Evolutionary conservation across 1,140 invertebrate genomes (phyloP), one percentile per base, ranked within the genome.

Genomic region (Platyscapa corneri): DNA sequence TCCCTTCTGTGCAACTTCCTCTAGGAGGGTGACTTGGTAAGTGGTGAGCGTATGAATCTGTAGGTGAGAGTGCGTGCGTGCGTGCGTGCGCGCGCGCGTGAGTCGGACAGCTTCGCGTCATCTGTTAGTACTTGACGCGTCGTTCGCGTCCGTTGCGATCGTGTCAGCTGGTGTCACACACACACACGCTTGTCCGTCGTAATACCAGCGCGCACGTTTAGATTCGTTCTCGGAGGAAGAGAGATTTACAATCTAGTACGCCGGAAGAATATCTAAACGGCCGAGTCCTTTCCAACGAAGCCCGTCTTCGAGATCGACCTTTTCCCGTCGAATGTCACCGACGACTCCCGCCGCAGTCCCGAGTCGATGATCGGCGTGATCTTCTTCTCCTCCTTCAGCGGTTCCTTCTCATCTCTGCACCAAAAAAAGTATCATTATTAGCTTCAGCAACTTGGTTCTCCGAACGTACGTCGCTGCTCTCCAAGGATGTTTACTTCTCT

Each of bases 221-320:
- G 84, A 82, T 39, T 80, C 81, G 81, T 83, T 83, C 74, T 84
- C 78, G 56, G 82, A 84, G 77, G 34, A 84, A 81, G 77, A 84
- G 86, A 83, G 70, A 91, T 93, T 93, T 93, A 93, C 91, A 93
- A 93, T 93, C 93, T 93, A 93, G 93, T 93, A 93, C 93, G 93
- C 91, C 92, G 93, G 93, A 93, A 91, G 91, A 92, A 93, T 93
- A 94, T 93, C 95, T 96, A 97, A 83, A 97, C 97, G 77, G 96
- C 96, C 23, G 97, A 97, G 89, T 97, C 96, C 93, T 97, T 97
- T 86, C 96, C 97, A 87, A 97, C 96, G 88, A 97, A 97, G 70
- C 96, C 96, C 46, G 96, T 96, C 89, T 96, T 96, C 34, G 96
- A 96, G 89, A 97, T 95, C 27, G 96, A 96, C 88, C 96, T 95